Base-by-base conservation (phyloP, 2,113 vertebrate genomes). In the Nothocercus nigrocapillus region DNA sequence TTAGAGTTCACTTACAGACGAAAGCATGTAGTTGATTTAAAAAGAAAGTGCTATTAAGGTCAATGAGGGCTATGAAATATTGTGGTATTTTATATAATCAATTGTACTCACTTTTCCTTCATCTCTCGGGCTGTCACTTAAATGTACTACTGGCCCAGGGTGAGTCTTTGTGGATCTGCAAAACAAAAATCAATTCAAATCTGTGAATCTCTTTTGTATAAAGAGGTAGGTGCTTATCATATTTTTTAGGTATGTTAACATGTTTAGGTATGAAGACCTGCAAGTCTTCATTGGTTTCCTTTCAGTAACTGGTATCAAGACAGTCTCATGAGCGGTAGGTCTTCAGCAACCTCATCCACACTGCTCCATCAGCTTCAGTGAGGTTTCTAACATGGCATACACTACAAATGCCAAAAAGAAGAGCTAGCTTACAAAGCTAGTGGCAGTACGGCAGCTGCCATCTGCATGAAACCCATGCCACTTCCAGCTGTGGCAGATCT, bases 41-140 rank as follows among this genome's bases (percentile, higher is more conserved):
- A 76, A 85, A 63, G 17, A 85, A 85, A 76, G 45, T 63, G 20
- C 49, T 40, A 68, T 20, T 3, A 22, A 84, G 28, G 58, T 38
- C 85, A 89, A 83, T 14, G 67, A 92, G 86, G 14, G 9, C 36
- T 73, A 66, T 8, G 24, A 92, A 91, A 86, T 32, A 9, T 24
- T 81, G 62, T 18, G 34, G 36, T 64, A 36, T 62, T 79, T 95
- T 88, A 68, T 38, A 79, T 47, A 7, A 40, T 49, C n/a, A 63
- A 16, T 47, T 62, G 67, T 97, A 98, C 99, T 98, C 97, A 99
- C 99, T 98, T 99, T 99, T 70, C 99, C 99, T 97, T 99, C 99
- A 77, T 99, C 99, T 98, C 99, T 99, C 79, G 99, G 99, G 91
- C 99, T 99, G 97, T 99, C 99, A 80, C 99, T 99, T 97, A 99